Evolutionary conservation across 2,797 vertebrate genomes (phyloP).

Genomic region (Poeciliopsis turneri): DNA sequence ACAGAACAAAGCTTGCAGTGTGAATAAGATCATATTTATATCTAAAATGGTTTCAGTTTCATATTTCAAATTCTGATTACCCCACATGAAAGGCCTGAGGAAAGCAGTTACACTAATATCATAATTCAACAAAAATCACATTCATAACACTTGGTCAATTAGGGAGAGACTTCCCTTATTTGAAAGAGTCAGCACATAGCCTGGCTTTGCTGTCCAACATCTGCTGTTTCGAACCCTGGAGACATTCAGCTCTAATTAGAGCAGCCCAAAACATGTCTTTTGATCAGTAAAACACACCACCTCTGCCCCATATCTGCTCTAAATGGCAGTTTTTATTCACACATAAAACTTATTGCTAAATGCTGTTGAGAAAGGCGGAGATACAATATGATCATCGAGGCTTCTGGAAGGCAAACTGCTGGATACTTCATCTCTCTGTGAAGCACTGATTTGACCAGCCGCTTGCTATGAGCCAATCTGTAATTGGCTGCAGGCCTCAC

Average conservation of each 20-base stretch:
- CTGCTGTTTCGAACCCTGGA: slow-evolving; percentile 67
- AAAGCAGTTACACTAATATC: slow-evolving; percentile 57
- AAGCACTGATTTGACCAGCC: slow-evolving; percentile 68
- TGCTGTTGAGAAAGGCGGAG: background rate
- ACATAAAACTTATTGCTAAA: background rate
- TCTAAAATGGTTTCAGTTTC: slow-evolving; percentile 43
- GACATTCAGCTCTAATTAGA: slow-evolving; percentile 73
- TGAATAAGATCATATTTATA: background rate
- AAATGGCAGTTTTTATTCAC: slow-evolving; percentile 6
- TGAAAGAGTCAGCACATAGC: slow-evolving; percentile 41
- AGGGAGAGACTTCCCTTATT: slow-evolving; percentile 52
- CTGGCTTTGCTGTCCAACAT: slow-evolving; percentile 70
- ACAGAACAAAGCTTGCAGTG: background rate
- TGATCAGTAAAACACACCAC: slow-evolving; percentile 51
- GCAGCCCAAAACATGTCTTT: slow-evolving; percentile 54
- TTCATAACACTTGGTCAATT: slow-evolving; percentile 63
- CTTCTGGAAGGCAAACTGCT: slow-evolving; percentile 43
- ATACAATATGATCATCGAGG: slow-evolving; percentile 4
- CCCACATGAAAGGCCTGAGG: slow-evolving; percentile 50
- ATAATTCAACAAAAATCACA: slow-evolving; percentile 63
- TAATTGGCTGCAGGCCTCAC: slow-evolving; percentile 83
- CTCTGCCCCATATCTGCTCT: slow-evolving; percentile 9
- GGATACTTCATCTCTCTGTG: slow-evolving; percentile 54
- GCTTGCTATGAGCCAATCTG: slow-evolving; percentile 61
- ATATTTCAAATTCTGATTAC: slow-evolving; percentile 30